phyloP scores from a whole-genome alignment of 2,797 vertebrate species.

The Adrianichthys oophorus region DNA sequence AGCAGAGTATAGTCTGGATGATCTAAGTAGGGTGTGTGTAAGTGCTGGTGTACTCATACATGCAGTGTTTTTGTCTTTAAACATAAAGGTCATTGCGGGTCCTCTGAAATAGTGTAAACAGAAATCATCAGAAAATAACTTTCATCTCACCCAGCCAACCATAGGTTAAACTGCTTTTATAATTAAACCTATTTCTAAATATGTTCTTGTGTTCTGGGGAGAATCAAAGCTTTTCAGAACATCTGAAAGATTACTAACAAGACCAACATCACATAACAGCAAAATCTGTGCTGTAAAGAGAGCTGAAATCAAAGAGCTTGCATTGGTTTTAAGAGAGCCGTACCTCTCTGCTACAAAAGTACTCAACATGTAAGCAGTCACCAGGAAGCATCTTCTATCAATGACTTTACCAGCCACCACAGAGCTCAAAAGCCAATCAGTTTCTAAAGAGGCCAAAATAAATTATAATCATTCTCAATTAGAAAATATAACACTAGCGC shows the following conservation, averaged over 20 bases:
- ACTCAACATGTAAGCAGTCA: slow-evolving; percentile 29
- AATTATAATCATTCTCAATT: slow-evolving; percentile 25
- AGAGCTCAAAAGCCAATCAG: neutral
- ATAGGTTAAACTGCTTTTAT: slow-evolving; percentile 17
- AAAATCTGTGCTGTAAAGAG: slow-evolving; percentile 35
- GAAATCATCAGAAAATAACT: neutral
- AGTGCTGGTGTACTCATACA: neutral
- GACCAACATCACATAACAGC: slow-evolving; percentile 43
- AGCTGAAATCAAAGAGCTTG: slow-evolving; percentile 50
- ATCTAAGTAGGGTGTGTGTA: slow-evolving; percentile 23
- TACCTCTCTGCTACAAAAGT: slow-evolving; percentile 29
- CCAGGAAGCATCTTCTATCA: slow-evolving; percentile 27
- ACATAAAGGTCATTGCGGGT: neutral
- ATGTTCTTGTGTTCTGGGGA: slow-evolving; percentile 17
- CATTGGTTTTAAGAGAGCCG: slow-evolving; percentile 20
- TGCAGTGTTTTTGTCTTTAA: neutral
- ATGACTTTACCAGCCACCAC: slow-evolving; percentile 4
- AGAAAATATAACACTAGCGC: slow-evolving; percentile 25
- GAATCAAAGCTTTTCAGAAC: slow-evolving; percentile 44
- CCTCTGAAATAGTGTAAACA: neutral
- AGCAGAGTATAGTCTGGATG: slow-evolving; percentile 22
- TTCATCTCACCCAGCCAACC: slow-evolving; percentile 7
- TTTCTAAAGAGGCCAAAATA: slow-evolving; percentile 24
- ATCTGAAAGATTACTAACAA: slow-evolving; percentile 45
- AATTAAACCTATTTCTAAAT: slow-evolving; percentile 22